These are phyloP conservation scores for Marcusenius ussheri DNA, from an alignment of 2,113 vertebrate genomes.

Conservation along the genomic window DNA sequence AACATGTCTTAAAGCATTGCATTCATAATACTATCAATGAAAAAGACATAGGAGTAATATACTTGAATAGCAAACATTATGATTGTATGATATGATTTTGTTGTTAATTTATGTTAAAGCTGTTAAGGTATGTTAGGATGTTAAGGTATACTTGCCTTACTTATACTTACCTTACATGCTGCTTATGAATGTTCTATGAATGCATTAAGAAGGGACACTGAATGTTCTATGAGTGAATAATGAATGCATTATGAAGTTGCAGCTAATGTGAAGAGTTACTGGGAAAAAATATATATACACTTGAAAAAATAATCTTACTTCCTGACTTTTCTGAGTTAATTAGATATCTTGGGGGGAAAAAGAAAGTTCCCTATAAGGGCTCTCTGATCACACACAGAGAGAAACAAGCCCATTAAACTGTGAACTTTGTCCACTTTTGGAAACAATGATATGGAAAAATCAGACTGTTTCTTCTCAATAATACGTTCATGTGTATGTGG, in stretches of 20 bases:
- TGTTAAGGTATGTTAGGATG: background rate
- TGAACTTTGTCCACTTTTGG: conserved; percentile 6
- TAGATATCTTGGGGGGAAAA: background rate
- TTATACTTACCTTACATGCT: background rate
- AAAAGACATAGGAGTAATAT: background rate
- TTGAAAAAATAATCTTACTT: background rate
- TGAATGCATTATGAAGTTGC: background rate
- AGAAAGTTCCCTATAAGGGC: background rate
- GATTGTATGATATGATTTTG: background rate
- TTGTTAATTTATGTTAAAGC: background rate
- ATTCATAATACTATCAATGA: background rate
- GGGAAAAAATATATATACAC: background rate
- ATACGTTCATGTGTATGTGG: background rate
- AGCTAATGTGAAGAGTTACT: background rate
- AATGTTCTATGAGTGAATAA: background rate
- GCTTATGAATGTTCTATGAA: background rate
- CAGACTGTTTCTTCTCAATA: background rate
- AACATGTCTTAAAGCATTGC: background rate
- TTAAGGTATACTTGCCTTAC: background rate
- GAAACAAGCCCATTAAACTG: background rate
- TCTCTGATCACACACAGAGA: background rate
- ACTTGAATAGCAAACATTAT: background rate
- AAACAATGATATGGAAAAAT: conserved; percentile 1
- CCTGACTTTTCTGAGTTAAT: background rate
- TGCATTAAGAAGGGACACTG: background rate